Evolutionary conservation across 2,888 invertebrate species (phyloP), one percentile per base, ranked within the genome.

Genomic region (Tetragnatha montana): DNA sequence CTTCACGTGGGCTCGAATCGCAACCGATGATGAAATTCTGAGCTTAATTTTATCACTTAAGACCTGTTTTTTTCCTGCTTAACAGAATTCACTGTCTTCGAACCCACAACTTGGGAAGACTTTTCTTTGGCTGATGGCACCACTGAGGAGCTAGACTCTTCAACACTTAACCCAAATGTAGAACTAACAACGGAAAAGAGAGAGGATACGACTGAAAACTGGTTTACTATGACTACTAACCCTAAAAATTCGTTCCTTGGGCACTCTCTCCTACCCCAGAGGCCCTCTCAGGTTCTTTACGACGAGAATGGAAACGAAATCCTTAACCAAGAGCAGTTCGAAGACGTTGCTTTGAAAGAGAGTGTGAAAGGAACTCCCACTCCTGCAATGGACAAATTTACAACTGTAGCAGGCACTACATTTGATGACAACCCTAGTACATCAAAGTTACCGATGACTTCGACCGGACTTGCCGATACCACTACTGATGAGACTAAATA

Each of bases 221-320:
- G 85, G 89, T 89, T 89, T 85, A 89, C 89, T 89, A 89, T 85
- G 85, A 85, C 89, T 84, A 69, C 86, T 68, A 81, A 60, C 71
- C 60, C 68, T 49, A 71, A 85, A 21, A 73, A 81, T 35, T 74
- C 49, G 21, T 12, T 84, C 14, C 75, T 47, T 35, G 75, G 76
- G 76, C 75, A 68, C 19, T 71, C 83, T 21, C 12, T 84, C 60
- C 47, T 76, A 19, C 51, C 74, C 14, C 68, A 76, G 35, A 69
- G 86, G 60, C 86, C 86, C 6, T 75, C 78, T 8, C 81, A 86
- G 21, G 78, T 90, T 8, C 79, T 90, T 47, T 90, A 90, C 51
- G 90, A 90, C 50, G 90, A 87, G 35, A 78, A 90, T 21, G 90
- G 90, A 21, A 81, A 90, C 50, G 87, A 87, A 50, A 90, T 90